Evolutionary conservation across 2,888 invertebrate genomes (phyloP).

Genomic region (Julus scanicus): DNA sequence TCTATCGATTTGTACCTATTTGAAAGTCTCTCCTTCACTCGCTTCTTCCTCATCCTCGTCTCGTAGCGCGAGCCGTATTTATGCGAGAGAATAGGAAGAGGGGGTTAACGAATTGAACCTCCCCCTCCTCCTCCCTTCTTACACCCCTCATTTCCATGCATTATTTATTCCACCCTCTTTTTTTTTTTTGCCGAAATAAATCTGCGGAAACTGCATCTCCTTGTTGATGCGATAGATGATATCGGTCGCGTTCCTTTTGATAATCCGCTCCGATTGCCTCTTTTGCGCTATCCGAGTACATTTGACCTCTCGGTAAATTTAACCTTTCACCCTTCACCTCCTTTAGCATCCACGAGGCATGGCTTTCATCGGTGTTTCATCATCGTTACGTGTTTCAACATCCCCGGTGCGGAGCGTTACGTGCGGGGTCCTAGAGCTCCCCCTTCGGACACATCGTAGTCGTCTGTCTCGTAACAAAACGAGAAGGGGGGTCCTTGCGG

Average conservation of each 20-base stretch:
- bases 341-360: no score
- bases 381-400: no score
- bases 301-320: neutral
- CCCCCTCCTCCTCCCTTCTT: neutral
- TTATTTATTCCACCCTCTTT: slow-evolving; percentile 39
- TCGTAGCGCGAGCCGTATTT: no score
- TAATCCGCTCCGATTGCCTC: neutral
- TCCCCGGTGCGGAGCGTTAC: no score
- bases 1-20: slow-evolving; percentile 42
- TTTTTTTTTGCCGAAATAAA: slow-evolving; percentile 28
- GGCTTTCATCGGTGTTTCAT: no score
- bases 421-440: no score
- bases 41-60: neutral
- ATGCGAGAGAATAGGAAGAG: neutral
- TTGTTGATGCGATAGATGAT: neutral
- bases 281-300: no score
- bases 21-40: neutral
- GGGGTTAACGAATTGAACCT: neutral
- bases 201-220: neutral
- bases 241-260: neutral
- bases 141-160: neutral
- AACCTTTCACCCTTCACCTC: neutral
- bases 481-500: no score
- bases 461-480: no score
- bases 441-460: no score